Evolutionary conservation across 1,140 invertebrate genomes (phyloP).

Genomic region (Drosophila setifemur): DNA sequence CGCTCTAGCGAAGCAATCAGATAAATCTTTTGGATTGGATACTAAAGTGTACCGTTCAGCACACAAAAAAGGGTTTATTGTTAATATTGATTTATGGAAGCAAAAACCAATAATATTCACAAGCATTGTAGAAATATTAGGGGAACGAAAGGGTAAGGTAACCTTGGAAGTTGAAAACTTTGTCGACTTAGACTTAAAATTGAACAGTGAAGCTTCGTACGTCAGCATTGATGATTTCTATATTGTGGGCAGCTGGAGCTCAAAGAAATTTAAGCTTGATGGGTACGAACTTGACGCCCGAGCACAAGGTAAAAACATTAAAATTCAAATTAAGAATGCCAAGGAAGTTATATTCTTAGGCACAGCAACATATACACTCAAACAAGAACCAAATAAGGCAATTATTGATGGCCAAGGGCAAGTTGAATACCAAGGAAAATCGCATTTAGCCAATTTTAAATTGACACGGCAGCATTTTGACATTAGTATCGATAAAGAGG

Average conservation of each 20-base stretch:
- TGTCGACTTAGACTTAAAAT: slow-evolving; percentile 83
- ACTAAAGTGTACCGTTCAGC: slow-evolving; percentile 39
- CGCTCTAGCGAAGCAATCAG: slow-evolving; percentile 27
- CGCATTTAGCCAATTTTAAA: slow-evolving; percentile 88
- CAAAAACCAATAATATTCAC: slow-evolving; percentile 83
- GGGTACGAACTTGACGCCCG: slow-evolving; percentile 86
- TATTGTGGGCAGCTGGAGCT: slow-evolving; percentile 86
- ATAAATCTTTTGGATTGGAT: slow-evolving; percentile 43
- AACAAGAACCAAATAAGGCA: slow-evolving; percentile 87
- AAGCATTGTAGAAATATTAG: slow-evolving; percentile 84
- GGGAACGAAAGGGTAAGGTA: slow-evolving; percentile 84
- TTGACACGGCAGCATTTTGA: slow-evolving; percentile 86
- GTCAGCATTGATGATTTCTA: slow-evolving; percentile 86
- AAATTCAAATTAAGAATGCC: slow-evolving; percentile 85
- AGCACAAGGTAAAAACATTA: slow-evolving; percentile 86
- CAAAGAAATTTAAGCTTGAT: slow-evolving; percentile 86
- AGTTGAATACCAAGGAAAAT: slow-evolving; percentile 85
- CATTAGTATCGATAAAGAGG: slow-evolving; percentile 85
- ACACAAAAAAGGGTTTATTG: slow-evolving; percentile 65
- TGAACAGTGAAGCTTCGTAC: slow-evolving; percentile 84
- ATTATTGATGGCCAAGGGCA: slow-evolving; percentile 87
- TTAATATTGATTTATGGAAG: slow-evolving; percentile 23
- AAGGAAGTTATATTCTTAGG: slow-evolving; percentile 87
- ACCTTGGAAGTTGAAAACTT: slow-evolving; percentile 84
- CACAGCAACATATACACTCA: slow-evolving; percentile 86